Base-by-base conservation (phyloP, 2,113 vertebrate genomes). In the Anoura caudifer region DNA sequence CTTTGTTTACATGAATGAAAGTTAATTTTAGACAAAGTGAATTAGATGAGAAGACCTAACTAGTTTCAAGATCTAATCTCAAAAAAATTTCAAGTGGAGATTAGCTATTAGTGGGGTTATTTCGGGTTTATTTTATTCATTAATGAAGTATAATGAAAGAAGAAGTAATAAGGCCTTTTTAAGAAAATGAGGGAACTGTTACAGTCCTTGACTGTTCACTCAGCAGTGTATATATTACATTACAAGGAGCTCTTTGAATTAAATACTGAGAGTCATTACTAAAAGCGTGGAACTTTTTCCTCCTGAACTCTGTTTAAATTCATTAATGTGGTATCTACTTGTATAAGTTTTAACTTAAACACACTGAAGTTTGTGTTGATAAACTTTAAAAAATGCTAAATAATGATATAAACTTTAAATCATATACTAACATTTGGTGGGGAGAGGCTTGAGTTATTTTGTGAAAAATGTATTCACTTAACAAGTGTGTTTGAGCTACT, bases 41-140 rank as follows among this genome's bases (percentile, higher is more conserved):
- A 36, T 90, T 90, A 79, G 24, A 5, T 89, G 17, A 41, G 85
- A 87, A 87, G 31, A 91, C 9, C 28, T 80, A 80, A 63, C 43
- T 93, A 85, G 41, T 33, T 91, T 22, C 22, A 24, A 83, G 12
- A 91, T 50, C 28, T 90, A 67, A 82, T 59, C 5, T 80, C 20
- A 31, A 67, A 38, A 85, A 90, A 90, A 81, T 70, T 47, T 87
- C 26, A 70, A n/a, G 80, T 17, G 84, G 36, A 85, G 22, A 12
- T 87, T 95, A 87, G 65, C 5, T 89, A 1, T 69, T 93, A 86
- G 22, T 86, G 11, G 10, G 4, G 45, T 52, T 12, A 65, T 87
- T 91, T 93, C 16, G 4, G 36, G 2, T 45, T 65, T 97, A 77
- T 95, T 96, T 79, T 90, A 69, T 81, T 95, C 24, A 69, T 87